Evolutionary conservation across 1,140 invertebrate genomes (phyloP).

Genomic region (Papilio machaon): DNA sequence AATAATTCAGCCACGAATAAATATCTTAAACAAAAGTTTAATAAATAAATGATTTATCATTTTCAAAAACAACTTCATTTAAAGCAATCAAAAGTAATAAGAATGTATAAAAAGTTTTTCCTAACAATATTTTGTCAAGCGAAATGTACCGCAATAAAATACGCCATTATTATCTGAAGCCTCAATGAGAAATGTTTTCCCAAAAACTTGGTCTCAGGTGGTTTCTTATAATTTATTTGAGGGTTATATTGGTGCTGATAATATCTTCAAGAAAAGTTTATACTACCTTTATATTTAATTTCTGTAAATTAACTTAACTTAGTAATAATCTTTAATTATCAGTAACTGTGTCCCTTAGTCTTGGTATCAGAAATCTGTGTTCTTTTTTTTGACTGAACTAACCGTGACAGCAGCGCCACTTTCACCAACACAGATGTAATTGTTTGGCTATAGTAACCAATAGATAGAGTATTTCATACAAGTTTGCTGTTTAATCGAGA

Average conservation of each 20-base stretch:
- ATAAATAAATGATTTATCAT: background rate
- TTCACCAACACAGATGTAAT: no score
- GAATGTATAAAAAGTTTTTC: background rate
- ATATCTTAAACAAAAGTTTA: background rate
- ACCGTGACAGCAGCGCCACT: no score
- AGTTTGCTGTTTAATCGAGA: no score
- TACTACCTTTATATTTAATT: background rate
- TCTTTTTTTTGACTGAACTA: no score
- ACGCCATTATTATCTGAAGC: constrained; percentile 6
- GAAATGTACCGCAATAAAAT: constrained; percentile 15
- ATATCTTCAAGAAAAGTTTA: constrained; percentile 1
- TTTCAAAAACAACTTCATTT: background rate
- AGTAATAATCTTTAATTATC: background rate
- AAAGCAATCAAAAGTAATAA: constrained; percentile 5
- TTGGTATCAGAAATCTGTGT: no score
- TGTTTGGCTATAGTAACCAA: no score
- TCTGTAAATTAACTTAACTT: no score
- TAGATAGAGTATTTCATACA: no score
- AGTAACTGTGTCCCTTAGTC: background rate
- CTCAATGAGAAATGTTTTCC: constrained; percentile 15
- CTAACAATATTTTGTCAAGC: constrained; percentile 19
- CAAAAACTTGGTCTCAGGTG: constrained; percentile 26
- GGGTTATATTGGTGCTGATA: background rate
- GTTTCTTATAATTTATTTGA: constrained; percentile 22
- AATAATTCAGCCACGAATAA: no score